Evolutionary conservation across 2,113 vertebrate genomes (phyloP).

Genomic region (Phycodurus eques): DNA sequence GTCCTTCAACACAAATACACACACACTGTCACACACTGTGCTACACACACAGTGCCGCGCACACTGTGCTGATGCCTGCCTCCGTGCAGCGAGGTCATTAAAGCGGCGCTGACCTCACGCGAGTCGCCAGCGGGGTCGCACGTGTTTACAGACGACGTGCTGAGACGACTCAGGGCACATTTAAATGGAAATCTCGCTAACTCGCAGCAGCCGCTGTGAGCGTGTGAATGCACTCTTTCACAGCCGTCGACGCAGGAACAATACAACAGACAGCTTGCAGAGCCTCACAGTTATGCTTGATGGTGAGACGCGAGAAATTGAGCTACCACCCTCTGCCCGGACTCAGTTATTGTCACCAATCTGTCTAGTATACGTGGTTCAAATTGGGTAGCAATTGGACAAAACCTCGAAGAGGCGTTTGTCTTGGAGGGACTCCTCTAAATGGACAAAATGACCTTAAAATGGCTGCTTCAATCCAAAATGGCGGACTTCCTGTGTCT

Average conservation of each 20-base stretch:
- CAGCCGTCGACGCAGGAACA: neutral
- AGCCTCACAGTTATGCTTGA: neutral
- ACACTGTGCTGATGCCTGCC: neutral
- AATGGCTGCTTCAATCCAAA: neutral
- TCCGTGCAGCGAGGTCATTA: conserved; percentile 1
- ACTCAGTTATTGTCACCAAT: neutral
- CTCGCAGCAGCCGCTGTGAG: neutral
- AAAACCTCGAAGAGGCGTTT: neutral
- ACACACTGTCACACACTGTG: too few species aligned
- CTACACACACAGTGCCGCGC: neutral
- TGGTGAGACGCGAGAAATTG: neutral
- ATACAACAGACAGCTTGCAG: neutral
- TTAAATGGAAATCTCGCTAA: neutral
- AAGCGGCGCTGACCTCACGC: neutral
- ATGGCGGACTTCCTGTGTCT: neutral
- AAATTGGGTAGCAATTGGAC: neutral
- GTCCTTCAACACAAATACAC: neutral
- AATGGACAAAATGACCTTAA: too few species aligned
- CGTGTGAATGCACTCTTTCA: neutral
- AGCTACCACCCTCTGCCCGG: neutral
- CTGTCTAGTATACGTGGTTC: neutral
- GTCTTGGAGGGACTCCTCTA: too few species aligned
- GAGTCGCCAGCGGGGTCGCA: conserved; percentile 1
- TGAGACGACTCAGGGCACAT: neutral
- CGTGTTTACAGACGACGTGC: neutral